These are phyloP conservation scores for Dendronephthya gigantea DNA, from an alignment of 64 coral and sea anemone genomes.

Conservation along the genomic window DNA sequence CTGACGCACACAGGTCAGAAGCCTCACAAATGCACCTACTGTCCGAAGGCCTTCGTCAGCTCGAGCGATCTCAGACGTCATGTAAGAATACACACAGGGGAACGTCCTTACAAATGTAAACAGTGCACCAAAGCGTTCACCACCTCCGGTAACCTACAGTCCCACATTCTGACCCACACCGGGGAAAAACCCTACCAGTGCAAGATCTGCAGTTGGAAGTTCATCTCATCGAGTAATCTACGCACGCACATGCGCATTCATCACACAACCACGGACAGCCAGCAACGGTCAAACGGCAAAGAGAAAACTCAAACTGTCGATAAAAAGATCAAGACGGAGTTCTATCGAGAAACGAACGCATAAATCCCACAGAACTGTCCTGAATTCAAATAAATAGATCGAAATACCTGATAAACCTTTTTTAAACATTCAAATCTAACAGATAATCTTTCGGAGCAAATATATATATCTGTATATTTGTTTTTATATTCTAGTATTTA, in stretches of 20 bases:
- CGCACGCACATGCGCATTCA: slow-evolving; percentile 96
- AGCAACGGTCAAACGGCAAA: background rate
- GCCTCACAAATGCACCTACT: slow-evolving; percentile 95
- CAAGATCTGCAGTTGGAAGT: slow-evolving; percentile 97
- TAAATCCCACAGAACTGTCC: no score
- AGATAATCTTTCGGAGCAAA: no score
- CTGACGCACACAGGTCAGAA: slow-evolving; percentile 93
- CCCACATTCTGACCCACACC: slow-evolving; percentile 86
- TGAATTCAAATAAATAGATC: no score
- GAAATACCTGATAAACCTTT: no score
- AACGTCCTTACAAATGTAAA: slow-evolving; percentile 92
- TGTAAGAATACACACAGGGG: slow-evolving; percentile 92
- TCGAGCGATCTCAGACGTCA: slow-evolving; percentile 94
- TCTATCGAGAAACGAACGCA: no score
- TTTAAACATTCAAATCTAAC: no score
- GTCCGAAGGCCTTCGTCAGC: slow-evolving; percentile 95
- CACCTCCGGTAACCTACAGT: slow-evolving; percentile 84
- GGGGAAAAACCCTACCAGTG: slow-evolving; percentile 97
- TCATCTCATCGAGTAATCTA: slow-evolving; percentile 91
- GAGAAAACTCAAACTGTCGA: background rate
- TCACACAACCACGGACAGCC: slow-evolving; percentile 20
- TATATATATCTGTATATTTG: no score
- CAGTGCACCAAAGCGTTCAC: slow-evolving; percentile 98
- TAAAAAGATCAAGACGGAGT: background rate
- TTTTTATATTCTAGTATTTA: no score